Evolutionary conservation across 2,888 invertebrate genomes (phyloP), one percentile per base, ranked within the genome.

Genomic region (Conops quadrifasciatus): DNA sequence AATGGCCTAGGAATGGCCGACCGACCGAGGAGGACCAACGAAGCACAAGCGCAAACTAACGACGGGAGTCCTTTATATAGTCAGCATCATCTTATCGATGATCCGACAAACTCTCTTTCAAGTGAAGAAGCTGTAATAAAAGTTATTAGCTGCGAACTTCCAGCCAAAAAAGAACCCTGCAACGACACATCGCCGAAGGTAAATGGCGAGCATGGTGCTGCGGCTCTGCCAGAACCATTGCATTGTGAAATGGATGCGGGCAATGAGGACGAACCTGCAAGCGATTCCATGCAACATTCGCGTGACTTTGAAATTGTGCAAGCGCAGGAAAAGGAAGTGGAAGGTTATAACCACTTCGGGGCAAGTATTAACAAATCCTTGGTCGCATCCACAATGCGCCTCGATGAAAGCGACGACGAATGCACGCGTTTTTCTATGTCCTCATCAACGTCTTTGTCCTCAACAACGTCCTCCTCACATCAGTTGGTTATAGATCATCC

Each of bases 401-500:
- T 30, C 24, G 47, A 36, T 62, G 28, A 24, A 19, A 4, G 16
- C 4, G 62, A 63, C 3, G 75, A 73, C 19, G 77, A 77, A 30
- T 74, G 56, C 9, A 78, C 77, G 47, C 75, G 75, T 16, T 73
- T 69, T 24, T 76, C 75, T 9, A 75, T 75, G 1, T 26, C 72
- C 5, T 72, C 73, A 13, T 76, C 77, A 0, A 71, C 56, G 2
- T 72, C 56, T 2, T 80, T 73, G 56, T 73, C 60, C 75, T 79
- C 81, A 24, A 77, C 78, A 7, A 82, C 84, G 30, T 81, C 83
- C 19, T 81, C 84, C 15, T 84, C 85, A 65, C 83, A 83, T 71
- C 84, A 84, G 45, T 75, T 85, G 72, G 82, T 85, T 11, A 85
- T 85, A 64, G 85, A 85, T 77, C 85, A 85, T 72, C 82, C 80